These are phyloP conservation scores for Ochotona princeps DNA, from an alignment of 2,113 vertebrate species.

Conservation along the genomic window DNA sequence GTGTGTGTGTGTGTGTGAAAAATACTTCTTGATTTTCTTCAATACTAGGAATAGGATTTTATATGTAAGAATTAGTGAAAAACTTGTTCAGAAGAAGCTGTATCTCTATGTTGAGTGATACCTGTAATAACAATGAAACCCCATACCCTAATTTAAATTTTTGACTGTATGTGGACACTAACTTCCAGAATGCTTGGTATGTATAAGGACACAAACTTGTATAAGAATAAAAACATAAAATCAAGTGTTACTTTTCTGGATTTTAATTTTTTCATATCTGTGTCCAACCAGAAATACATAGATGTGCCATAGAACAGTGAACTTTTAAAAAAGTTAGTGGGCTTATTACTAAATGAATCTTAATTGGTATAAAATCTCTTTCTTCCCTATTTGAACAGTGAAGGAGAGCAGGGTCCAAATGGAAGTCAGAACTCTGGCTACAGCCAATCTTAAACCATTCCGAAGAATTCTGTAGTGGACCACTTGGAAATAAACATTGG, in stretches of 20 bases:
- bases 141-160: constrained; percentile 64
- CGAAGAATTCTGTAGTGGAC: constrained; percentile 87
- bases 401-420: constrained; percentile 98
- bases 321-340: constrained; percentile 58
- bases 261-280: constrained; percentile 72
- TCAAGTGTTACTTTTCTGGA: constrained; percentile 72
- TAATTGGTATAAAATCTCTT: constrained; percentile 77
- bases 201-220: constrained; percentile 55
- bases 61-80: constrained; percentile 70
- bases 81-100: constrained; percentile 66
- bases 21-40: constrained; percentile 64
- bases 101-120: constrained; percentile 81
- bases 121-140: constrained; percentile 77
- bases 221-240: constrained; percentile 78
- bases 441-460: constrained; percentile 95
- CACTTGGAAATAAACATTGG: constrained; percentile 87
- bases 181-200: constrained; percentile 67
- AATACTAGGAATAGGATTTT: constrained; percentile 64
- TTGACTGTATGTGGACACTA: constrained; percentile 66
- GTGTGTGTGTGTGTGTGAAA: background rate
- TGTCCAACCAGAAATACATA: constrained; percentile 41
- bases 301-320: constrained; percentile 51
- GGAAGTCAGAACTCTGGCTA: constrained; percentile 99
- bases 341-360: constrained; percentile 67
- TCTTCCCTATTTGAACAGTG: constrained; percentile 87